Evolutionary conservation across 1,140 invertebrate genomes (phyloP), one percentile per base, ranked within the genome.

Genomic region (Globodera rostochiensis): DNA sequence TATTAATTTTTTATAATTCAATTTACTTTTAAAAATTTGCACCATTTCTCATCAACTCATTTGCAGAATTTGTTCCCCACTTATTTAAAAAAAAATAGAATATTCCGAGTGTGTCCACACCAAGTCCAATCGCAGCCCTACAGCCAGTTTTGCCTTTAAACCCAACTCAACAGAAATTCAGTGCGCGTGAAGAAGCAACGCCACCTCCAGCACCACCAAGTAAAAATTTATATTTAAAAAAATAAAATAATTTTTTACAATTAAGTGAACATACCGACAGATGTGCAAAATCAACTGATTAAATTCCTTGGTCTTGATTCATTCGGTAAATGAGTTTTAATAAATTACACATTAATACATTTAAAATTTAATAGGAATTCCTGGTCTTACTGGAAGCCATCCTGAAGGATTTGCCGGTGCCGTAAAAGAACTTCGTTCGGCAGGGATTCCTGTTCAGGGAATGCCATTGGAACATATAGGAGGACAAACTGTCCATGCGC

Each of bases 211-310:
- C 87, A 45, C 84, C 87, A 57, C 84, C 82, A 15, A 78, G 74
- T 76, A 57, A 19, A 46, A 46, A 74, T 8, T 53, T 50, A 75
- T 79, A 6, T 25, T 73, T 45, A 66, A 82, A 85, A 76, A 25
- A 25, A 25, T 25, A 82, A 11, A 19, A 77, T n/a, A 50, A 78
- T 60, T 47, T 36, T 50, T 85, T 85, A 60, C 83, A 82, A 74
- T 74, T 21, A 5, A 49, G 87, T 90, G 66, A 90, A 88, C 71
- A 89, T 89, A 49, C 88, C 88, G 60, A 83, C 88, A 15, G 88
- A 89, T 89, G 88, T 89, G 57, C 88, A 89, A 73, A 89, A 89
- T 74, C 88, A 89, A 70, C 79, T 89, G 45, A 89, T 89, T 79
- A 89, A 89, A 76, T 89, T 89, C 84, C 89, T 89, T 71, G 88